Evolutionary conservation across 23 tunicate species (phyloP), one percentile per base, ranked within the genome.

Genomic region (Oikopleura albicans): DNA sequence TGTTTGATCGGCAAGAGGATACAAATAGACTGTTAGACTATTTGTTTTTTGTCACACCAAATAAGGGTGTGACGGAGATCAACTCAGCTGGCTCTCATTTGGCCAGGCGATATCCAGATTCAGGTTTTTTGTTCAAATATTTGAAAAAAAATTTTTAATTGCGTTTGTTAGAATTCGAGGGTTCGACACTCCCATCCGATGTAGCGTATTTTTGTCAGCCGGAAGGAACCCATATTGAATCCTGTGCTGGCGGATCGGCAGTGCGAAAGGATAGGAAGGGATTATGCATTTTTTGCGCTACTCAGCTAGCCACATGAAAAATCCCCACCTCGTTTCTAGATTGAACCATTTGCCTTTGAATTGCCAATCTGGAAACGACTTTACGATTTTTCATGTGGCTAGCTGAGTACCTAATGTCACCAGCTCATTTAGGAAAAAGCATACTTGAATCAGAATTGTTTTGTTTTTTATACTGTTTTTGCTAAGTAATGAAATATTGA

Each of bases 181-280:
- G 87, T 8, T 94, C 86, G 83, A 4, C 88, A 0, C 89, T 95
- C 66, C 84, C 99, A 4, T 85, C 66, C 40, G 99, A 95, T 85
- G 95, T 95, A 40, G 91, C 91, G 66, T 95, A 95, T 59, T 95
- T 95, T 75, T 95, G 99, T 83, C 99, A 95, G 83, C 99, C 99
- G 35, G 97, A 95, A 87, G 90, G 92, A 0, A 91, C 91, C 84
- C 87, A 84, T 38, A 95, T 71, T 29, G 79, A 71, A 31, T 2
- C 27, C 4, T 71, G 27, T 29, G 28, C 27, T 71, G 79, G 79
- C 37, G 79, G 79, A 16, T 71, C 79, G 37, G 79, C 79, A 29
- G 79, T 71, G 4, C 27, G 27, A 4, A 71, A 71, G 37, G 79
- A 71, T 31, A 12, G n/a, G n/a, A n/a, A n/a, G n/a, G n/a, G n/a